A percentile compares a stretch with the other conserved stretches of the same genome.
These are phyloP conservation scores for Crocallis elinguaria DNA, from an alignment of 2,888 invertebrate species.

Conservation along the genomic window DNA sequence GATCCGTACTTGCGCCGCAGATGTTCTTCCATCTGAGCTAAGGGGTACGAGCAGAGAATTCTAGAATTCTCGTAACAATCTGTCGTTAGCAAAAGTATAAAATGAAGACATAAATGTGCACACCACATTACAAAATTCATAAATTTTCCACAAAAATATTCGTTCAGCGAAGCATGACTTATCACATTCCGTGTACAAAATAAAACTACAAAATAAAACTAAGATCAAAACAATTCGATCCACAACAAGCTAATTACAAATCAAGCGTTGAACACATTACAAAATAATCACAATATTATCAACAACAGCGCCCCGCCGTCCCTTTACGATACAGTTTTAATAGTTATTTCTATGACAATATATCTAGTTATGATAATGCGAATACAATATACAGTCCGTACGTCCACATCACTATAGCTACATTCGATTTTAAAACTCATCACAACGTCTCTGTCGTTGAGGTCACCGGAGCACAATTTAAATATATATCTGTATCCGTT, in stretches of 20 bases:
- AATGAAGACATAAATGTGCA: not conserved
- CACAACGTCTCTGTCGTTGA: slow-evolving; percentile 66
- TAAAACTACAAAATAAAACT: slow-evolving; percentile 31
- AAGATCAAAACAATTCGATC: slow-evolving; percentile 11
- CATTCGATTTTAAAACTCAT: slow-evolving; percentile 51
- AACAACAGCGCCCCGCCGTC: slow-evolving; percentile 57
- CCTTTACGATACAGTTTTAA: slow-evolving; percentile 46
- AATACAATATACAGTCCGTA: slow-evolving; percentile 67
- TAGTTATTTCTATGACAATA: slow-evolving; percentile 62
- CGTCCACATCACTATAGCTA: slow-evolving; percentile 56
- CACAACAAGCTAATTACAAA: slow-evolving; percentile 18
- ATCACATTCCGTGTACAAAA: slow-evolving; percentile 15
- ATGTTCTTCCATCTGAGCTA: no score
- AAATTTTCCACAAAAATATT: slow-evolving; percentile 10
- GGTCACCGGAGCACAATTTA: slow-evolving; percentile 50
- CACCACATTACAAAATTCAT: not conserved
- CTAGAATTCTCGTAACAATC: no score
- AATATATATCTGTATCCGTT: slow-evolving; percentile 26
- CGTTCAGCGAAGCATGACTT: slow-evolving; percentile 22
- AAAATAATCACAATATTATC: slow-evolving; percentile 33
- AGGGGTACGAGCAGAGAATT: no score
- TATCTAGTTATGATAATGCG: slow-evolving; percentile 64
- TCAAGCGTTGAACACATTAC: slow-evolving; percentile 30
- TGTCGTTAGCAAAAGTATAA: no score
- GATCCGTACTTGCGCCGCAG: no score